Base-by-base conservation (phyloP, 64 coral and sea anemone species). In the Hydrozoanthus tunicans region DNA sequence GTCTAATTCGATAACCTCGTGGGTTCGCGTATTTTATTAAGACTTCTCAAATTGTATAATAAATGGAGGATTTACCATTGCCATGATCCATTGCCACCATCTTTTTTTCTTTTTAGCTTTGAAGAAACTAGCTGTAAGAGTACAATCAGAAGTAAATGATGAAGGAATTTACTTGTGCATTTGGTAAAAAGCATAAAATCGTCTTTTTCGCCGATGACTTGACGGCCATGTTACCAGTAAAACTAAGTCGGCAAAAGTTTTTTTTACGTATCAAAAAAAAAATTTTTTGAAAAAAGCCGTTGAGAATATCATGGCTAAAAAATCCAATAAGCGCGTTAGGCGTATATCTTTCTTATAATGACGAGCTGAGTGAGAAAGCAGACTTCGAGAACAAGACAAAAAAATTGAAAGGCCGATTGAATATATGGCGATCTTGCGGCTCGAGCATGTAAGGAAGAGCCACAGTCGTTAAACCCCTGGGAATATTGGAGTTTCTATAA, bases 11-110 rank as follows among this genome's bases (percentile, higher is more conserved):
- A 7, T 82, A 58, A 56, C 56, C 52, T 82, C 80, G 14, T 82
- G 80, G 80, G 80, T 82, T 59, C 52, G 7, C 24, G 56, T 59
- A 14, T 82, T 82, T 82, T 64, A 62, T 61, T 61, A 82, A 55
- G 57, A 59, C 79, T 14, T 82, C 56, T 82, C 79, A 11, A 59
- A 20, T 59, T 82, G 17, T 63, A 82, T 59, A 14, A 61, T 63
- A 5, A 82, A 82, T 82, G 80, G 80, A 17, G 80, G 58, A 82
- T 59, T 82, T n/a, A 82, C 80, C 56, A 82, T 65, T 82, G 60
- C 25, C 5, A 62, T 2, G 32, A 43, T 43, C 32, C 32, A 43
- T 15, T 82, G 10, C 60, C 14, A 64, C 80, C 24, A 82, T 56
- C 4, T 23, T 56, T 20, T 73, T 86, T 6, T 86, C 55, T 32